Evolutionary conservation across 1,140 invertebrate species (phyloP).

Genomic region (Tyrophagus putrescentiae): DNA sequence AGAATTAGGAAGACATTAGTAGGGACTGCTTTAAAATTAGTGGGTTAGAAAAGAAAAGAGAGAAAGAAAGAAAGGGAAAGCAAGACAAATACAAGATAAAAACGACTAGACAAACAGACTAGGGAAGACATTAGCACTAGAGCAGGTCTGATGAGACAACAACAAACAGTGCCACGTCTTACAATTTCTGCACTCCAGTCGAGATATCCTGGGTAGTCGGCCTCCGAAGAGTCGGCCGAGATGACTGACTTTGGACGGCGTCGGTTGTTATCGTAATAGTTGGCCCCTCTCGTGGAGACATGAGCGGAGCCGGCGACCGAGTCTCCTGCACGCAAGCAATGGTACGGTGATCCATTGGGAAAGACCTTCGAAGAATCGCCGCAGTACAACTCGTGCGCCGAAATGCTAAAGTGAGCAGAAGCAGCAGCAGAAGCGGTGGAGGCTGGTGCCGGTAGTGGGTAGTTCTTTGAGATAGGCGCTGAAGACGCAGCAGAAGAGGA

Average conservation of each 20-base stretch:
- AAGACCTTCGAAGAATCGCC: not conserved
- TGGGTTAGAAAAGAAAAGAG: not conserved
- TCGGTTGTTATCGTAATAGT: not conserved
- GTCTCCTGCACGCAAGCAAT: not conserved
- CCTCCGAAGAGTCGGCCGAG: conserved; percentile 1
- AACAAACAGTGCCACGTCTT: conserved; percentile 15
- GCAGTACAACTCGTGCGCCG: not conserved
- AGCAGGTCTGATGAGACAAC: not conserved
- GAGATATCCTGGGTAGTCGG: too few relatives aligned
- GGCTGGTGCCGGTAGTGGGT: not conserved
- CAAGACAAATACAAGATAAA: not conserved
- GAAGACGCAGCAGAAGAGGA: not conserved
- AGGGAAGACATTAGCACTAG: too few relatives aligned
- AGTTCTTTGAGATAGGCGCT: not conserved
- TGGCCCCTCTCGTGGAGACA: too few relatives aligned
- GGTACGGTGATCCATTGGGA: conserved; percentile 9
- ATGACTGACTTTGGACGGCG: not conserved
- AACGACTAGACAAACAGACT: not conserved
- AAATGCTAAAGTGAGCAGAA: not conserved
- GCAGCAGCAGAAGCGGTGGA: not conserved
- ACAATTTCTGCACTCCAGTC: conserved; percentile 20
- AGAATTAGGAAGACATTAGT: not conserved
- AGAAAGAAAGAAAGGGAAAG: not conserved
- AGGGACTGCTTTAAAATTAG: not conserved
- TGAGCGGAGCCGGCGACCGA: not conserved